Base-by-base conservation (phyloP, 2,113 vertebrate species). In the Erinaceus europaeus region DNA sequence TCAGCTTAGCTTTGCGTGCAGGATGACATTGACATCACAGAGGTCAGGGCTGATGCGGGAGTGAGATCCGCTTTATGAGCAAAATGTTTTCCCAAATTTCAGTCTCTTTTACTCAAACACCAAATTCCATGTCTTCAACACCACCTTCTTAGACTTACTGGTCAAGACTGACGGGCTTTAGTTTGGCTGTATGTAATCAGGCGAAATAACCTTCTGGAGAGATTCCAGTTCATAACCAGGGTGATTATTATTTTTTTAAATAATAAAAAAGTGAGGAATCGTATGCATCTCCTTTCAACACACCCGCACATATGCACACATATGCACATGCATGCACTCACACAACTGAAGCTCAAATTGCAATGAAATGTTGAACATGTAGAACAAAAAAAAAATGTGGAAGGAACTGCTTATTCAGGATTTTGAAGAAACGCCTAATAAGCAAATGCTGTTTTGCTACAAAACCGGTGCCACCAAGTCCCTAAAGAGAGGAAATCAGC, bases 1-100 rank as follows among this genome's bases (percentile, higher is more conserved):
- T 97, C 96, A 97, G 97, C 95, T 97, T 95, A 96, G 96, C 96
- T 95, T 94, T 59, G 88, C 86, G 96, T 94, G 94, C 94, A 97
- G 71, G 92, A 94, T 96, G 95, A 96, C 96, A 96, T 95, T 96
- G 97, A 97, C 96, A 97, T 97, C 96, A 95, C 87, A 95, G 95
- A 97, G 96, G 96, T 96, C 96, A 97, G 96, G 88, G 96, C 95
- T 96, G 96, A 94, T 94, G 84, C 93, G 84, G 84, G 94, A 94
- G 91, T 91, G 84, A 88, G 83, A 82, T 90, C 89, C 4, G 15
- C 91, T 94, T 94, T 89, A 93, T 67, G 87, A 94, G 87, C 62
- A 91, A 85, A 89, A 94, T 94, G 94, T 93, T 94, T 94, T 80
- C 87, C 3, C 65, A 79, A 95, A 94, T 94, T 96, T 91, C 94